A percentile compares a stretch with the other conserved stretches of the same genome.
phyloP scores from a whole-genome alignment of 2,888 invertebrate species.

The Drosophila paramelanica region DNA sequence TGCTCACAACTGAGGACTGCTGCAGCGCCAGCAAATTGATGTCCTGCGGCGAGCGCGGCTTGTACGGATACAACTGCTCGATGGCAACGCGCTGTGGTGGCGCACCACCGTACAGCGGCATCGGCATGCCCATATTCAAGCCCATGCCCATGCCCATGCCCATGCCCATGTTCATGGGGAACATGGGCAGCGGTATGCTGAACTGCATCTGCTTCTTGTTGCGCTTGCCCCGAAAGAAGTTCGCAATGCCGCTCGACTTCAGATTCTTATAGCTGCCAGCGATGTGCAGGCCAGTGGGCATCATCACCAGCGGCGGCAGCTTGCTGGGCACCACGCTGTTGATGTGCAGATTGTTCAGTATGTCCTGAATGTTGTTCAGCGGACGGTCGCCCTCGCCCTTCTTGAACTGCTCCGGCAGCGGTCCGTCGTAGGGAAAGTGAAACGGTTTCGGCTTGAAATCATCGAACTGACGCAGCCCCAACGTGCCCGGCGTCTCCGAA shows the following conservation, averaged over 20 bases:
- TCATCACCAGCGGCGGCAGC: constrained; percentile 73
- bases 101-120: constrained; percentile 56
- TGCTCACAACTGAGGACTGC: constrained; percentile 56
- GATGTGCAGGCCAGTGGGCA: constrained; percentile 82
- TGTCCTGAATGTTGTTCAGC: constrained; percentile 84
- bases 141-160: neutral
- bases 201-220: constrained; percentile 82
- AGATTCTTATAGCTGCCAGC: constrained; percentile 83
- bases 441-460: constrained; percentile 83
- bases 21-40: constrained; percentile 90
- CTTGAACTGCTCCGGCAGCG: constrained; percentile 82
- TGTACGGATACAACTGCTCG: constrained; percentile 90
- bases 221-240: constrained; percentile 83
- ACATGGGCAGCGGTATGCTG: constrained; percentile 70
- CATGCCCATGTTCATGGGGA: constrained; percentile 43
- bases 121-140: constrained; percentile 41
- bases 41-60: constrained; percentile 90
- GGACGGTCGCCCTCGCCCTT: constrained; percentile 63
- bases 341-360: constrained; percentile 79
- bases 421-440: constrained; percentile 83
- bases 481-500: constrained; percentile 63
- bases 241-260: constrained; percentile 82
- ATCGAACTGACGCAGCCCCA: constrained; percentile 52
- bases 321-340: constrained; percentile 50
- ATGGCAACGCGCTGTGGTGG: constrained; percentile 80